Evolutionary conservation across 1,140 invertebrate genomes (phyloP).

Genomic region (Episyrphus balteatus): DNA sequence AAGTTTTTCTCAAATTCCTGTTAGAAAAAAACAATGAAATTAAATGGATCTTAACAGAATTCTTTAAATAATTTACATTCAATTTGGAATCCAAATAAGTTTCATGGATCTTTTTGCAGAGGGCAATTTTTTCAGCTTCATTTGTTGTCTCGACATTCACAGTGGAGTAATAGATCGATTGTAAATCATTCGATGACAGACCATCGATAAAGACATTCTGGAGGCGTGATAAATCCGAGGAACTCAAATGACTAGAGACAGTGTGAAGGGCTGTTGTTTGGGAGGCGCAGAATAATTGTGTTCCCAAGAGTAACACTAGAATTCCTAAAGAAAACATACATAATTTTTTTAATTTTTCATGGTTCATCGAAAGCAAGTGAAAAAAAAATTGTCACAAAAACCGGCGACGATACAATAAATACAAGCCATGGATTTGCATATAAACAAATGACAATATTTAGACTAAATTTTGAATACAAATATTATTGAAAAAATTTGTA

Average conservation of each 20-base stretch:
- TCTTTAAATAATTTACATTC: constrained; percentile 21
- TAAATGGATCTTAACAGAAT: background rate
- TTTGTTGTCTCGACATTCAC: constrained; percentile 26
- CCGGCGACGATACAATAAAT: background rate
- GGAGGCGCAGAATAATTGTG: constrained; percentile 9
- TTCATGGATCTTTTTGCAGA: constrained; percentile 22
- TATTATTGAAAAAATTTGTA: background rate
- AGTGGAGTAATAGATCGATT: constrained; percentile 28
- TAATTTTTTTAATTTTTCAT: background rate
- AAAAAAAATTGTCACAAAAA: constrained; percentile 2
- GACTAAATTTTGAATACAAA: background rate
- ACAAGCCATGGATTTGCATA: background rate
- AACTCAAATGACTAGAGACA: constrained; percentile 23
- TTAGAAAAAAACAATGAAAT: constrained; percentile 3
- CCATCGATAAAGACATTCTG: constrained; percentile 32
- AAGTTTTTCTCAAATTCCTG: constrained; percentile 35
- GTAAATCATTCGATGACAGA: constrained; percentile 27
- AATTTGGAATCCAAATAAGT: constrained; percentile 28
- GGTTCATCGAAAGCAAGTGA: background rate
- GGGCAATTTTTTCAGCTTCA: constrained; percentile 13
- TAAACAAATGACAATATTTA: background rate
- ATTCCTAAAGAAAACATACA: constrained; percentile 6
- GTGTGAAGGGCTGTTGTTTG: constrained; percentile 19
- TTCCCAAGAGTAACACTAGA: constrained; percentile 16
- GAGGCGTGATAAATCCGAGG: constrained; percentile 27